These are phyloP conservation scores for Syrmaticus mikado DNA, from an alignment of 2,113 vertebrate species.

Conservation along the genomic window DNA sequence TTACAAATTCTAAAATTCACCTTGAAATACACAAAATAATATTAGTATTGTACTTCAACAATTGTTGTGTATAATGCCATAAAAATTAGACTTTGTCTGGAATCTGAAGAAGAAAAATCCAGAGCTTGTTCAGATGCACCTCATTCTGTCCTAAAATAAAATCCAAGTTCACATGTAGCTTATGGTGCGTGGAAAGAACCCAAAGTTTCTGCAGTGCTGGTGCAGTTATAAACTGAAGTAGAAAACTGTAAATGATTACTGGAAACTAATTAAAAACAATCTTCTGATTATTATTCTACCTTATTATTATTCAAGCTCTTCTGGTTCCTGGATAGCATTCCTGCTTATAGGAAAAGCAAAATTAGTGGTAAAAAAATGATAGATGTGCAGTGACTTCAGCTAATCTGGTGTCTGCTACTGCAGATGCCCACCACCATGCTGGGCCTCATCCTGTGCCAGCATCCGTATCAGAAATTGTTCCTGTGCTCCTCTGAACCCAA, in stretches of 20 bases:
- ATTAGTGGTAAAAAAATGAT: background rate
- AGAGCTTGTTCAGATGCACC: background rate
- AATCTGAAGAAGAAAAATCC: background rate
- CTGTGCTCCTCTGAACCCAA: fast-evolving
- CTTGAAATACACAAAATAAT: background rate
- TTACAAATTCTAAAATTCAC: background rate
- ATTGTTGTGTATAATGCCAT: background rate
- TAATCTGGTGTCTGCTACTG: background rate
- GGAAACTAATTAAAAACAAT: background rate
- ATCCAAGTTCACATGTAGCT: background rate
- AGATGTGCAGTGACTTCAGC: background rate
- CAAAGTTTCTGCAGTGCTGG: fast-evolving
- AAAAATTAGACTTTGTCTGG: background rate
- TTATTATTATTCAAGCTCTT: background rate
- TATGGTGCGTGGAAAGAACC: background rate
- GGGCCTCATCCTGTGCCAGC: background rate
- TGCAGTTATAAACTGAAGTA: background rate
- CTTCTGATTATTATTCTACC: background rate
- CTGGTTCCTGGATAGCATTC: background rate
- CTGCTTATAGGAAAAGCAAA: background rate
- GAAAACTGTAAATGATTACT: background rate
- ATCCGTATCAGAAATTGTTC: background rate
- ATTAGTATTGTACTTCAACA: background rate
- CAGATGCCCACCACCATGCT: background rate
- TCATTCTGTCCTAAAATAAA: background rate